Base-by-base conservation (phyloP, 2,888 invertebrate genomes). In the Pyrrhia umbra region DNA sequence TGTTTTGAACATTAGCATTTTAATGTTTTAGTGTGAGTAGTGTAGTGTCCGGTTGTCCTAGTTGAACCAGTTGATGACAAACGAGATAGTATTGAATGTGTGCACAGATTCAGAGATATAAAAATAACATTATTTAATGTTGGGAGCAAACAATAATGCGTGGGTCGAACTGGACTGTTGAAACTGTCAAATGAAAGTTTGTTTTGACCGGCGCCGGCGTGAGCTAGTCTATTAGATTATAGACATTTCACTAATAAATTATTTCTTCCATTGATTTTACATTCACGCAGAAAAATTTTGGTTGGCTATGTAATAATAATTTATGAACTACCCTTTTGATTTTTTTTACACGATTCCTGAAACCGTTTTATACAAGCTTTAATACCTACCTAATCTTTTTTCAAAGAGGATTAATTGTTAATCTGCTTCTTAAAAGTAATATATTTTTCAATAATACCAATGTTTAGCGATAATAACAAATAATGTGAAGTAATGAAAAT, bases 1-100 rank as follows among this genome's bases (percentile, higher is more conserved):
- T 58, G 83, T 84, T 79, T 57, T 50, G n/a, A 47, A 56, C 47
- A 51, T 49, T 47, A 51, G 39, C 54, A 27, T 68, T 52, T 52
- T 47, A 40, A 65, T 58, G 50, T 68, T 60, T 45, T 59, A 39
- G 51, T 45, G 52, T 52, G 49, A 57, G 47, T 21, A 57, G 27
- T 63, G 58, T 47, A 20, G 58, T 89, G 91, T 93, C 92, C 93
- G 93, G 91, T 90, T 92, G 93, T 92, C 93, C 93, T 84, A 93
- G 88, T 87, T 92, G 85, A 63, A 80, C 60, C 75, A 74, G 71
- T 71, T 80, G 93, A 93, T 93, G 90, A 88, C 90, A 91, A 80
- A 79, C 62, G 76, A 74, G 93, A 94, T 93, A 92, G 84, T 83
- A 89, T 92, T 89, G 84, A 91, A 79, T 82, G 82, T 84, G 76